Conservation (phyloP, 2,888 invertebrate species). For the Drosophila hamatofila region DNA sequence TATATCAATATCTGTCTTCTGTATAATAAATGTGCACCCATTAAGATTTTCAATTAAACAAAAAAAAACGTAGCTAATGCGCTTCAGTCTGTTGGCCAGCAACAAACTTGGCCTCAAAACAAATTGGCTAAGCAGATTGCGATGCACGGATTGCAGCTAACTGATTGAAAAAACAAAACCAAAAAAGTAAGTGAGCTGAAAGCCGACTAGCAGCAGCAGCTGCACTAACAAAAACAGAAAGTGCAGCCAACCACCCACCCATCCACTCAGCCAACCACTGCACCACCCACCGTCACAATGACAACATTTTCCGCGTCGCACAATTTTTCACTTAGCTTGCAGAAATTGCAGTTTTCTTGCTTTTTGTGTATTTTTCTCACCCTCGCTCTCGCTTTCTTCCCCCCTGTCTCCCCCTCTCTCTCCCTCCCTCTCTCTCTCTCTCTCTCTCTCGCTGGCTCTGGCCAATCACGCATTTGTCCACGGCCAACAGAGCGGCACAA, state of each 20-base stretch:
- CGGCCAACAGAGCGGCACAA: slow-evolving; percentile 41
- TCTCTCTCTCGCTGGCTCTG: slow-evolving; percentile 29
- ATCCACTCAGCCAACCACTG: slow-evolving; percentile 2
- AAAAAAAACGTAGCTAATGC: slow-evolving; percentile 24
- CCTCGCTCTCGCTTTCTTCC: no score
- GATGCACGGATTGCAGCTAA: slow-evolving; percentile 38
- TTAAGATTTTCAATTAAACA: slow-evolving; percentile 42
- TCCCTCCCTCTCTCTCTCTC: neutral
- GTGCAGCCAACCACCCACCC: slow-evolving; percentile 1
- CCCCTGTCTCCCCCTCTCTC: neutral
- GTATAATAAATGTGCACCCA: slow-evolving; percentile 24
- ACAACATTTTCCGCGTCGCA: slow-evolving; percentile 57
- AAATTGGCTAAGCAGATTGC: slow-evolving; percentile 47
- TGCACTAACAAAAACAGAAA: slow-evolving; percentile 45
- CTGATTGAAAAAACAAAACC: slow-evolving; percentile 37
- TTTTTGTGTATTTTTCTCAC: slow-evolving; percentile 37
- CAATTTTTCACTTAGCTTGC: slow-evolving; percentile 63
- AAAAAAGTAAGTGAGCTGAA: slow-evolving; percentile 14
- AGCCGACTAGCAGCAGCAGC: slow-evolving; percentile 30
- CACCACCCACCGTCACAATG: slow-evolving; percentile 38
- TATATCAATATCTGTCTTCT: slow-evolving; percentile 22
- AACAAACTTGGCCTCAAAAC: slow-evolving; percentile 55
- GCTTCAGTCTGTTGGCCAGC: slow-evolving; percentile 36
- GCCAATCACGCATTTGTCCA: slow-evolving; percentile 75
- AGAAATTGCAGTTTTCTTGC: slow-evolving; percentile 51